Percentiles rank a stretch among this genome's conserved stretches.
Conservation (phyloP, 1,140 invertebrate genomes). For the Lerema accius region DNA sequence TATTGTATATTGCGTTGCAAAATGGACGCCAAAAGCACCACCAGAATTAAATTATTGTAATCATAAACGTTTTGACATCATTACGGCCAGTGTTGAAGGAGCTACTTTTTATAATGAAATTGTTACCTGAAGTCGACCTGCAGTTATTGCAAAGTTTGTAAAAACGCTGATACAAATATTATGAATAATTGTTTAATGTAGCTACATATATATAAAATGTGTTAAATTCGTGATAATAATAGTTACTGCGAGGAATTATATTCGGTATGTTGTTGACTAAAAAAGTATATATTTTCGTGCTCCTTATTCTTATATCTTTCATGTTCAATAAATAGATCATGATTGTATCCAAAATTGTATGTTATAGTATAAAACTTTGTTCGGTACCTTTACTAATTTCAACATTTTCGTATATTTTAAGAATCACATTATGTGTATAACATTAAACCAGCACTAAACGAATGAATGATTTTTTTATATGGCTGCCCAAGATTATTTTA, state of each 20-base stretch:
- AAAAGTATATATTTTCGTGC: slow-evolving; percentile 52
- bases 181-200: slow-evolving; percentile 55
- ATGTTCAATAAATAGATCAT: slow-evolving; percentile 12
- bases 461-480: slow-evolving; percentile 19
- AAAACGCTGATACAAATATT: slow-evolving; percentile 39
- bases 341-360: slow-evolving; percentile 3
- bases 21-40: slow-evolving; percentile 45
- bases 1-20: slow-evolving; percentile 51
- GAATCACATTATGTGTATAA: slow-evolving; percentile 9
- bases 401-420: slow-evolving; percentile 10
- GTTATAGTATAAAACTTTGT: slow-evolving; percentile 19
- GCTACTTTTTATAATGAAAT: slow-evolving; percentile 12
- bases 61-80: slow-evolving; percentile 12
- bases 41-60: not conserved
- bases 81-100: slow-evolving; percentile 1
- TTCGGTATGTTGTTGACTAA: slow-evolving; percentile 45
- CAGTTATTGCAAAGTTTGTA: slow-evolving; percentile 9
- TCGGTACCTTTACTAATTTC: slow-evolving; percentile 15
- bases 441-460: slow-evolving; percentile 19
- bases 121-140: slow-evolving; percentile 12
- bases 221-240: slow-evolving; percentile 67
- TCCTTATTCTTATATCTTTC: slow-evolving; percentile 41
- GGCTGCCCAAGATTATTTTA: slow-evolving; percentile 2
- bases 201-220: slow-evolving; percentile 49
- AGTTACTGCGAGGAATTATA: slow-evolving; percentile 57